phyloP scores from a whole-genome alignment of 2,888 invertebrate genomes.

The Cheilosia pagana region DNA sequence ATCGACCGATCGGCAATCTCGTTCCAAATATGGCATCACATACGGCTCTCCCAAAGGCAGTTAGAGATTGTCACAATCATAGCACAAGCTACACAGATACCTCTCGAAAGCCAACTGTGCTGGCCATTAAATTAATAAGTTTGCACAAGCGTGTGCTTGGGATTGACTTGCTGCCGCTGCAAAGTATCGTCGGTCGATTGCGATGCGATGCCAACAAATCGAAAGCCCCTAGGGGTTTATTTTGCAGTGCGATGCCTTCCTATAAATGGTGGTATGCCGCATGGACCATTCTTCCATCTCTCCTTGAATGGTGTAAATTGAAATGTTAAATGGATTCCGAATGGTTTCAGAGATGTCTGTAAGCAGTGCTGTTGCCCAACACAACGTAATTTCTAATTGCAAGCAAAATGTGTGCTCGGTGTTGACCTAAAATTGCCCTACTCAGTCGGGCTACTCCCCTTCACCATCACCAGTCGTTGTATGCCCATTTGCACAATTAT shows the following conservation, averaged over 20 bases:
- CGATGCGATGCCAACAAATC: conserved; percentile 51
- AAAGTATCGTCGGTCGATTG: background rate
- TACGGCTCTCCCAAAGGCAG: conserved; percentile 14
- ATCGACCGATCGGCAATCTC: conserved; percentile 60
- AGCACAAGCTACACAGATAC: conserved; percentile 41
- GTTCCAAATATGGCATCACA: conserved; percentile 60
- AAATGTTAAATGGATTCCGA: conserved; percentile 73
- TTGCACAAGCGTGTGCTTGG: conserved; percentile 70
- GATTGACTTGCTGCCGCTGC: conserved; percentile 51
- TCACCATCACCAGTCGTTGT: background rate
- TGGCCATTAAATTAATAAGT: conserved; percentile 74
- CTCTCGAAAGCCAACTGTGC: conserved; percentile 23
- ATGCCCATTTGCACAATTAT: conserved; percentile 57
- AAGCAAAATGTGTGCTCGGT: conserved; percentile 28
- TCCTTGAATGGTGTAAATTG: conserved; percentile 64
- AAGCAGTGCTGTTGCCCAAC: conserved; percentile 49
- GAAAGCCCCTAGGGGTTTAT: conserved; percentile 62
- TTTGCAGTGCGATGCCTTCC: conserved; percentile 30
- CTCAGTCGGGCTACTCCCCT: background rate
- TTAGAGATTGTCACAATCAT: conserved; percentile 70
- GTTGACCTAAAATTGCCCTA: conserved; percentile 54
- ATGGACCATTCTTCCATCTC: conserved; percentile 17
- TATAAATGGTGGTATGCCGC: conserved; percentile 45
- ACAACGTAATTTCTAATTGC: conserved; percentile 60
- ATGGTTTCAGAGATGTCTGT: conserved; percentile 43